Percentiles rank a stretch among this genome's conserved stretches.
phyloP scores from a whole-genome alignment of 2,888 invertebrate genomes.

The Plagodis dolabraria region DNA sequence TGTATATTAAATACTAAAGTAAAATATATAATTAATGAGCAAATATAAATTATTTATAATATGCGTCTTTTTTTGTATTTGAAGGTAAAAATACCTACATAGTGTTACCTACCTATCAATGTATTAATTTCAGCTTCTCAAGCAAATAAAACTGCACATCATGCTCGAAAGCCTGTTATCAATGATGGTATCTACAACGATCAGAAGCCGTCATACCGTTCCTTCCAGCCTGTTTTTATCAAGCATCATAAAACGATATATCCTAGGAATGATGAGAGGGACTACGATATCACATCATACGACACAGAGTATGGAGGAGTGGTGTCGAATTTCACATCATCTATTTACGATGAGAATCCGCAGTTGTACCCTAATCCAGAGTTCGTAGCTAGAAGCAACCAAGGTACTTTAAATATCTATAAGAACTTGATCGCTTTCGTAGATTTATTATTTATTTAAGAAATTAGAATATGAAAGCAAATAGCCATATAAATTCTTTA shows the following conservation, averaged over 20 bases:
- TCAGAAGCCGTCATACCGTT: slow-evolving; percentile 67
- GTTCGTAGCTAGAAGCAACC: slow-evolving; percentile 64
- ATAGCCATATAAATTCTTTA: no score
- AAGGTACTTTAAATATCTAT: slow-evolving; percentile 64
- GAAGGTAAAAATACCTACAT: no score
- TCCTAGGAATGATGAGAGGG: slow-evolving; percentile 66
- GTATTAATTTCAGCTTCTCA: slow-evolving; percentile 54
- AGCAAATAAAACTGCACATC: slow-evolving; percentile 66
- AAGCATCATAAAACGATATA: slow-evolving; percentile 69
- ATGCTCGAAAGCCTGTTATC: slow-evolving; percentile 54
- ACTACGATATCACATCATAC: slow-evolving; percentile 76
- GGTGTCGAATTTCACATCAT: slow-evolving; percentile 78
- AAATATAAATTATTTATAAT: no score
- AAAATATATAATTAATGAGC: no score
- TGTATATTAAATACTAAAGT: no score
- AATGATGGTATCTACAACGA: slow-evolving; percentile 65
- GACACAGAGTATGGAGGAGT: slow-evolving; percentile 79
- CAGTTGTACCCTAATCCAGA: slow-evolving; percentile 80
- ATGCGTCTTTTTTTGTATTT: no score
- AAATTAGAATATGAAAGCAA: no score
- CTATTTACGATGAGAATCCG: slow-evolving; percentile 79
- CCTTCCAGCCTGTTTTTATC: slow-evolving; percentile 70
- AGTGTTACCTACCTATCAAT: background rate
- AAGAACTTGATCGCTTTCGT: no score
- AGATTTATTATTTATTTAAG: no score